Evolutionary conservation across 2,888 invertebrate genomes (phyloP).

Genomic region (Maniola hyperantus): DNA sequence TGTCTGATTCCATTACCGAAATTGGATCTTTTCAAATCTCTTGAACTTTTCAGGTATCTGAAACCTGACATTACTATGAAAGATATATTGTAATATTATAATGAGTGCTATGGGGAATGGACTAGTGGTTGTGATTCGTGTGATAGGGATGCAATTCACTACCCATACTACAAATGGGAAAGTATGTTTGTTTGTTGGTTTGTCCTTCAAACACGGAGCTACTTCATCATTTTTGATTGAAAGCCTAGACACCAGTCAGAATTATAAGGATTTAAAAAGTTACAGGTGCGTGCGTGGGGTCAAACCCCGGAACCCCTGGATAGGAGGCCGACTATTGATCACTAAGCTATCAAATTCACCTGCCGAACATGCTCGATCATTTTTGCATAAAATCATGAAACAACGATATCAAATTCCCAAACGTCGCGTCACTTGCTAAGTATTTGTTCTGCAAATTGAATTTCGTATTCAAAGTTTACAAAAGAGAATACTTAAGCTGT

Average conservation of each 20-base stretch:
- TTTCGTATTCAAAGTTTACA: slow-evolving; percentile 49
- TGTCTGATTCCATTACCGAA: slow-evolving; percentile 5
- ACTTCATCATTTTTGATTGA: too few relatives aligned
- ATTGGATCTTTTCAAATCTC: background rate
- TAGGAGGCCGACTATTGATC: too few relatives aligned
- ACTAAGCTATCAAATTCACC: too few relatives aligned
- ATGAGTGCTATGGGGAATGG: too few relatives aligned
- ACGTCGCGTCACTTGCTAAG: slow-evolving; percentile 21
- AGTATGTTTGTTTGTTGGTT: background rate
- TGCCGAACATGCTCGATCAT: background rate
- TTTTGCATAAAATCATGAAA: background rate
- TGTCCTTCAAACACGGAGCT: too few relatives aligned
- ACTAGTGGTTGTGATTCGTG: too few relatives aligned
- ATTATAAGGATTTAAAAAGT: too few relatives aligned
- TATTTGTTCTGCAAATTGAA: slow-evolving; percentile 44
- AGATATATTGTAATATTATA: background rate
- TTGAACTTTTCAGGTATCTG: background rate
- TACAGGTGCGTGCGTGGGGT: too few relatives aligned
- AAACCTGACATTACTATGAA: background rate
- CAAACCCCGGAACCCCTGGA: too few relatives aligned
- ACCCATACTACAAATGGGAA: too few relatives aligned
- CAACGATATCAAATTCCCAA: slow-evolving; percentile 6
- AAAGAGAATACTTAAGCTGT: slow-evolving; percentile 54
- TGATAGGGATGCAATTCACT: too few relatives aligned
- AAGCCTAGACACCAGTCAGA: too few relatives aligned